Base-by-base conservation (phyloP, 2,888 invertebrate species). In the Cheilosia scutellata region DNA sequence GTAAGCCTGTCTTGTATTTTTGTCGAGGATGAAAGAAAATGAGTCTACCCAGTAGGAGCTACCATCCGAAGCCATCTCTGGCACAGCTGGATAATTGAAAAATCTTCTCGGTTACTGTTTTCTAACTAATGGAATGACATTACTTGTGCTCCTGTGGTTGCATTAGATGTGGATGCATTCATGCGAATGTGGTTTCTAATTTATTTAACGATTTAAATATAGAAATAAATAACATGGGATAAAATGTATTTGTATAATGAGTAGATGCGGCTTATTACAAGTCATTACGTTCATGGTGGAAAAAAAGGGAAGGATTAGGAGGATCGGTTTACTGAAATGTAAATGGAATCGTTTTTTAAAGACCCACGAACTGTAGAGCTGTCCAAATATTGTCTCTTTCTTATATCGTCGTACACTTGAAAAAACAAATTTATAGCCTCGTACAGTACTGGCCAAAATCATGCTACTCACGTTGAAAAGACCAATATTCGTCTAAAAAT, bases 31-130 rank as follows among this genome's bases (percentile, higher is more conserved):
- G 5, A 2, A 47, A 47, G 16, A 16, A 66, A 60, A 60, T 40
- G 68, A 11, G 58, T 66, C 5, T 11, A 11, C 2, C 2, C 68
- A 20, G 25, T 27, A 53, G 49, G 51, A 66, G 51, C 65, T 37
- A 27, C 20, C 20, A 20, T 20, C 20, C 20, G 31, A 20, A 72
- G 40, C 16, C 27, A 51, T 49, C 66, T 31, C 27, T 5, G n/a
- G 68, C 75, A 79, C 80, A 75, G 84, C 68, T 60, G 80, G 80
- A 60, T 84, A 84, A 84, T 80, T 84, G 80, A 75, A 84, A 80
- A 83, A 83, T 68, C 60, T 66, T 27, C 49, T 29, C 20, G 16
- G 40, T 57, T 57, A 51, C 42, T 76, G 70, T 70, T 68, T 78
- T 40, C 27, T 63, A 66, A 42, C 55, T 83, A 83, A 83, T 78